Base-by-base conservation (phyloP, 2,888 invertebrate species). In the Macrosoma leucophasiata region DNA sequence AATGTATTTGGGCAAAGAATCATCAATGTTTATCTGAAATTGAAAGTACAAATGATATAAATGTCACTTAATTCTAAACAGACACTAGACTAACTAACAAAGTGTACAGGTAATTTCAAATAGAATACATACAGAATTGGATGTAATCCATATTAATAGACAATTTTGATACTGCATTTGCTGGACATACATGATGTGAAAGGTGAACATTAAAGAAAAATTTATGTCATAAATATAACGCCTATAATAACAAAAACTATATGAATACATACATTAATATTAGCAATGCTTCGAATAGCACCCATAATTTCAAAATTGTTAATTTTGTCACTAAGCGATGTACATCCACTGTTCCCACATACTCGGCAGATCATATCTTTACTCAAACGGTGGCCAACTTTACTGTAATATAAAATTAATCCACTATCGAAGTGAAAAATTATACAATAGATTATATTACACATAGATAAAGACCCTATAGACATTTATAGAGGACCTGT, bases 1-100 rank as follows among this genome's bases (percentile, higher is more conserved):
- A 30, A 84, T 84, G 37, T 59, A 82, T 53, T 84, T 82, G 11
- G 82, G 84, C 20, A 82, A 48, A 6, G 79, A 66, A 54, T 84
- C 84, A 61, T 76, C 69, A 23, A 52, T 41, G 43, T 61, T 66
- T 37, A 84, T 69, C 84, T 82, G 56, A 33, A 67, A 73, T 18
- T n/a, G 6, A 10, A 15, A 8, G 9, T 17, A 20, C 12, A 32
- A 21, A 20, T 33, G 36, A 27, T 21, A 14, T 15, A 6, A 10
- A 3, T 18, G n/a, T 13, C 24, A 6, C 43, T 17, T 14, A 27
- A 10, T 9, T 24, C 12, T 18, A 15, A 19, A 7, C 36, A 13
- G 17, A 31, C 4, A 27, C 15, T 13, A 17, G n/a, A n/a, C n/a
- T n/a, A n/a, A n/a, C n/a, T n/a, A n/a, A n/a, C n/a, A n/a, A n/a